Percentiles rank a stretch among this genome's conserved stretches.
Evolutionary conservation across 2,888 invertebrate species (phyloP).

Genomic region (Ichneumoninae sp.): DNA sequence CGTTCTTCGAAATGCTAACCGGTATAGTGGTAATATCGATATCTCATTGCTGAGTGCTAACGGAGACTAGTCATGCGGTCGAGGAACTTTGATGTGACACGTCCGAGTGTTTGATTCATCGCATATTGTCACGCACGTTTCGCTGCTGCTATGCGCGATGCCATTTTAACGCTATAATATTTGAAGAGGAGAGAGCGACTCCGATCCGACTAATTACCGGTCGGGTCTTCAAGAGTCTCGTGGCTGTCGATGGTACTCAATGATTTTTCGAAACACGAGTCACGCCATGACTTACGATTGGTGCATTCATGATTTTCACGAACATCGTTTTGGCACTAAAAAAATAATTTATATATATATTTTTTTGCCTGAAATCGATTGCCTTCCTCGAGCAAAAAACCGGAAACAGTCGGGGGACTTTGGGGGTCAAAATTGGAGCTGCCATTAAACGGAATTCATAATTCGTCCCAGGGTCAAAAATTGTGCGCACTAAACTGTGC

Average conservation of each 20-base stretch:
- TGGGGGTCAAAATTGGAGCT: no score
- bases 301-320: no score
- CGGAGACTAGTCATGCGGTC: conserved; percentile 69
- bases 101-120: conserved; percentile 75
- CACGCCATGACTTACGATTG: not conserved
- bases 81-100: conserved; percentile 76
- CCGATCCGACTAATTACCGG: not conserved
- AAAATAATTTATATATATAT: no score
- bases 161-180: conserved; percentile 10
- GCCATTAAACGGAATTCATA: no score
- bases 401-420: no score
- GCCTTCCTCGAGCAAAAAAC: no score
- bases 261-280: not conserved
- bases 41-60: conserved; percentile 58
- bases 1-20: conserved; percentile 73
- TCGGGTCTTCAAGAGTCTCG: not conserved
- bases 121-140: conserved; percentile 74
- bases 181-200: not conserved
- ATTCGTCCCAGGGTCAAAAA: no score
- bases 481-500: no score
- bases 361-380: no score
- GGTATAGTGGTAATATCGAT: conserved; percentile 68
- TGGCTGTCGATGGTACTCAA: not conserved
- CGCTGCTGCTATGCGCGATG: conserved; percentile 58
- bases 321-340: no score